Conservation (phyloP, 1,140 invertebrate species). For the Lordiphosa clarofinis region DNA sequence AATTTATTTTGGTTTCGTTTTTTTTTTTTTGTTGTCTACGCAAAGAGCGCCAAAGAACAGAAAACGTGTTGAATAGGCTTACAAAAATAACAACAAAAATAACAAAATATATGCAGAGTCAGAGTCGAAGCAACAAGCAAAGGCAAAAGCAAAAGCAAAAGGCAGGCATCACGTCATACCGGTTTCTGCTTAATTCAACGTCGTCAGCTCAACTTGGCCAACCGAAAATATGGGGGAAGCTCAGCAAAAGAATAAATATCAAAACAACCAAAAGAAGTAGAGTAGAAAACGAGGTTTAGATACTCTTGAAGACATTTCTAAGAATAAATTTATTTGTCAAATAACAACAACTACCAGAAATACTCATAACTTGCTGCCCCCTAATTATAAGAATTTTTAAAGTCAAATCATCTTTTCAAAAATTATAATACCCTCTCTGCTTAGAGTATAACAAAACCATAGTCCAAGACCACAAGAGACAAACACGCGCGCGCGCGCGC, state of each 20-base stretch:
- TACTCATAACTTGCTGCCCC: too few species aligned
- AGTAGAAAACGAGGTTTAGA: not conserved
- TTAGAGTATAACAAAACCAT: slow-evolving; percentile 16
- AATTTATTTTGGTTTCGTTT: slow-evolving; percentile 45
- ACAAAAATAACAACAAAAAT: slow-evolving; percentile 27
- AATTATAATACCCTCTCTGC: too few species aligned
- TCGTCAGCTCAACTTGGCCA: slow-evolving; percentile 51
- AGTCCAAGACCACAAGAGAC: slow-evolving; percentile 46
- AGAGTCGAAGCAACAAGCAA: slow-evolving; percentile 25
- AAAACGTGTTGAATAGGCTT: slow-evolving; percentile 52
- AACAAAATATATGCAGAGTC: slow-evolving; percentile 46
- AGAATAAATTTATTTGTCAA: too few species aligned
- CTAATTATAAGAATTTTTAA: too few species aligned
- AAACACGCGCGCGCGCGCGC: slow-evolving; percentile 51
- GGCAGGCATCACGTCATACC: slow-evolving; percentile 64
- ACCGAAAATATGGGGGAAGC: slow-evolving; percentile 64
- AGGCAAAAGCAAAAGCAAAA: slow-evolving; percentile 11
- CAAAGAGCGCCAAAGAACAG: slow-evolving; percentile 20
- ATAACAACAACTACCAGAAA: too few species aligned
- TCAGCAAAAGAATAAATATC: slow-evolving; percentile 60
- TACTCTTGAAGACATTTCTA: too few species aligned
- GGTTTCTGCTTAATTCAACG: slow-evolving; percentile 60
- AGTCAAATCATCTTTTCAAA: too few species aligned
- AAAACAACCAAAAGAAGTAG: slow-evolving; percentile 29
- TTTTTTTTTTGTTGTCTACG: slow-evolving; percentile 35